Base-by-base conservation (phyloP, 2,888 invertebrate species). In the Himalopsyche japonica region DNA sequence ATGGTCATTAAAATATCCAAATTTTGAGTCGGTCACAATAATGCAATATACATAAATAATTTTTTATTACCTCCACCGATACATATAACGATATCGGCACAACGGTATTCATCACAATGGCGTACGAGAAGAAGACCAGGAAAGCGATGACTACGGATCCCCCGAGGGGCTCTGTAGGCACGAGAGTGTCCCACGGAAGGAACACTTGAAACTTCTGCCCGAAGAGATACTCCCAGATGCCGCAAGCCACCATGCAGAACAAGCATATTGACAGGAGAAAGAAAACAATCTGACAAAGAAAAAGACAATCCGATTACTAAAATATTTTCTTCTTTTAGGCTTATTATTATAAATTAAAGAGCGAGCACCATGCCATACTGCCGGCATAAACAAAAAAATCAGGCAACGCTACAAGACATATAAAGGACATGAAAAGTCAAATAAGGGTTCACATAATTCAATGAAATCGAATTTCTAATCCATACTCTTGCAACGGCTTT, bases 71-170 rank as follows among this genome's bases (percentile, higher is more conserved):
- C 95, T 98, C 96, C 89, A 96, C 96, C 89, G 96, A 96, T 89
- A 99, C 99, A 93, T 99, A 99, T 87, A 99, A 95, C 89, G 99
- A 99, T 91, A 99, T 99, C 92, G 99, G 99, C 94, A 99, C 99
- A 89, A 99, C 98, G 89, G 99, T 99, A 94, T 99, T 99, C 91
- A 99, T 95, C 89, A 99, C 98, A 91, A 99, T 99, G 89, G 98
- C 98, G 92, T 99, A 99, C 49, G 99, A 99, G 94, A 99, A 98
- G 94, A 99, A 99, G 88, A 98, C 98, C 88, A 99, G 95, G 88
- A 98, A 94, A 87, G 99, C 98, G 89, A 98, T 99, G 88, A 98
- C 96, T 87, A 97, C 95, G 88, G 98, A 96, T 88, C 98, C 98
- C 88, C 95, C 94, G 87, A 95, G 91, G 86, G 96, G 95, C 90